Base-by-base conservation (phyloP, 2,888 invertebrate genomes). In the Leptopilina syphax region DNA sequence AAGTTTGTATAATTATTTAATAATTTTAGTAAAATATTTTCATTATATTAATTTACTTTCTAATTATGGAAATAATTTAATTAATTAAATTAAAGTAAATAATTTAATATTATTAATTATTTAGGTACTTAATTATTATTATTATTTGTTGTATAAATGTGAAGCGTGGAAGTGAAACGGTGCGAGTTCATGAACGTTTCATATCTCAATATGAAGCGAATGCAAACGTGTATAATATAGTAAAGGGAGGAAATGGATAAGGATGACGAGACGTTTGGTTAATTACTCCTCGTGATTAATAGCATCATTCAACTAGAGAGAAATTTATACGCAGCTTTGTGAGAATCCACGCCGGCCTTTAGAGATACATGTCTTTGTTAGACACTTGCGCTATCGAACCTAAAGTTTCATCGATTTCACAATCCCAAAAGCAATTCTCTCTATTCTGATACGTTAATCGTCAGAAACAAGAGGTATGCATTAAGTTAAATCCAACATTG, bases 221-320 rank as follows among this genome's bases (percentile, higher is more conserved):
- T 50, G 24, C 54, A 34, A 9, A 27, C 13, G 54, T 73, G 34
- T 34, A 34, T 8, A 34, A 34, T 34, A 34, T 34, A 34, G 34
- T 34, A 34, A 9, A 50, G 50, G 34, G 73, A 2, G 57, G 54
- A 57, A 57, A 41, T 41, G 76, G 77, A 80, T 80, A 80, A 81
- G 80, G 80, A 81, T 81, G 81, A 80, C 80, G 76, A 60, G 79
- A 83, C 79, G 79, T 80, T 78, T 67, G 77, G 80, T 82, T 83
- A 83, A 83, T 83, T 80, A 82, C 82, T 82, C 78, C 78, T 68
- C 13, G 78, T 80, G 83, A 82, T 82, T 76, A 79, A 83, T 82
- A 70, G 63, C 77, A 70, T 60, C 57, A 65, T 79, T 50, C 76
- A 73, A 57, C 57, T n/a, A 73, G 73, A 54, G 54, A 73, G 73